phyloP scores from a whole-genome alignment of 2,113 vertebrate species.

The Patagioenas fasciata region DNA sequence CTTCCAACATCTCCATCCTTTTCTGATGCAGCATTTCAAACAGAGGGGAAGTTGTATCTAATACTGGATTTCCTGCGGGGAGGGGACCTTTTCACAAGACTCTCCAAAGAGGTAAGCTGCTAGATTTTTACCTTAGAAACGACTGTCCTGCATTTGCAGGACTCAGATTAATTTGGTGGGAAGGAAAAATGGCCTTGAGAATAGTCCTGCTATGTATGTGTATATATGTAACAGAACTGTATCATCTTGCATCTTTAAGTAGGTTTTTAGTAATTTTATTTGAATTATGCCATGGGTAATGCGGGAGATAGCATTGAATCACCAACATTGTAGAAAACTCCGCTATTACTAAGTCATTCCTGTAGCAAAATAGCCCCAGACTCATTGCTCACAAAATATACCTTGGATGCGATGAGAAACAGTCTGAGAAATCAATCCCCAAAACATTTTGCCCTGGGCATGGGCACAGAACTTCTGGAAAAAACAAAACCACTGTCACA shows the following conservation, averaged over 20 bases:
- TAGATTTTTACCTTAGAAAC: neutral
- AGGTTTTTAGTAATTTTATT: neutral
- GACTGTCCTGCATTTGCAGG: neutral
- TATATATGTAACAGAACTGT: neutral
- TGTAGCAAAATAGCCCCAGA: neutral
- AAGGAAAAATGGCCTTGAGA: neutral
- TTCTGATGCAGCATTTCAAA: conserved; percentile 89
- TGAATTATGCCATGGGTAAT: neutral
- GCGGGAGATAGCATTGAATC: neutral
- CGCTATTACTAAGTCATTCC: neutral
- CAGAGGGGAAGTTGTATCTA: conserved; percentile 96
- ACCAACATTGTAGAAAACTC: neutral
- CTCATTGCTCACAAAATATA: neutral
- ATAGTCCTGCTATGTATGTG: neutral
- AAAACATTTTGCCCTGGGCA: neutral
- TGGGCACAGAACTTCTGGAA: neutral
- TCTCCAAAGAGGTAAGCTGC: conserved; percentile 91
- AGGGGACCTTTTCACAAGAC: conserved; percentile 94
- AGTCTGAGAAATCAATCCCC: neutral
- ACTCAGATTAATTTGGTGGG: neutral
- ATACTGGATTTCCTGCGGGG: conserved; percentile 96
- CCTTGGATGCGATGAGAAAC: neutral
- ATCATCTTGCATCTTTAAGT: neutral
- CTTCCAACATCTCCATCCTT: conserved; percentile 16
- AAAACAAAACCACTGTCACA: neutral